Conservation (phyloP, 2,113 vertebrate species). For the Emberiza fucata region DNA sequence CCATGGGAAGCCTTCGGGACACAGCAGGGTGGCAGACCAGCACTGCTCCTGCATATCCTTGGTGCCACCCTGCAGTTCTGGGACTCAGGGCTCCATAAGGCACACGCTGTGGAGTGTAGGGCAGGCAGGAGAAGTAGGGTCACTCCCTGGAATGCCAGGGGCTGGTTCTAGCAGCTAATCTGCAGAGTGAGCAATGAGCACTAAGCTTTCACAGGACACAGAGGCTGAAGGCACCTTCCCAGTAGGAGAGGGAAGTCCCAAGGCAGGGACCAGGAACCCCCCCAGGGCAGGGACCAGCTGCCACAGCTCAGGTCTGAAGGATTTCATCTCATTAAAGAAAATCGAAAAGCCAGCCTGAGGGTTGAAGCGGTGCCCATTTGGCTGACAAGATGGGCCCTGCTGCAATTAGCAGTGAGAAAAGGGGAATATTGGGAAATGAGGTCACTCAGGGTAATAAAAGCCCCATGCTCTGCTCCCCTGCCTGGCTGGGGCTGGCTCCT, state of each 20-base stretch:
- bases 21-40: neutral
- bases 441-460: conserved; percentile 37
- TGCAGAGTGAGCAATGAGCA: accelerated
- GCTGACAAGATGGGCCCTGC: neutral
- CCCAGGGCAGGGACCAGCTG: neutral
- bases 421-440: conserved; percentile 39
- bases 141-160: neutral
- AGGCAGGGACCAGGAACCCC: neutral
- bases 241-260: neutral
- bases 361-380: conserved; percentile 20
- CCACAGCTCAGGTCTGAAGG: neutral
- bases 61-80: neutral
- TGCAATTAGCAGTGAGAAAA: conserved; percentile 7
- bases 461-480: neutral
- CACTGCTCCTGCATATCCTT: accelerated
- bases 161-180: neutral
- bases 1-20: neutral
- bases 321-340: conserved; percentile 29
- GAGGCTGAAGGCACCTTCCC: neutral
- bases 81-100: accelerated
- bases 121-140: accelerated
- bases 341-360: neutral
- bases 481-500: neutral
- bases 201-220: neutral
- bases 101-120: neutral